Base-by-base conservation (phyloP, 2,888 invertebrate species). In the Dascillus cervinus region DNA sequence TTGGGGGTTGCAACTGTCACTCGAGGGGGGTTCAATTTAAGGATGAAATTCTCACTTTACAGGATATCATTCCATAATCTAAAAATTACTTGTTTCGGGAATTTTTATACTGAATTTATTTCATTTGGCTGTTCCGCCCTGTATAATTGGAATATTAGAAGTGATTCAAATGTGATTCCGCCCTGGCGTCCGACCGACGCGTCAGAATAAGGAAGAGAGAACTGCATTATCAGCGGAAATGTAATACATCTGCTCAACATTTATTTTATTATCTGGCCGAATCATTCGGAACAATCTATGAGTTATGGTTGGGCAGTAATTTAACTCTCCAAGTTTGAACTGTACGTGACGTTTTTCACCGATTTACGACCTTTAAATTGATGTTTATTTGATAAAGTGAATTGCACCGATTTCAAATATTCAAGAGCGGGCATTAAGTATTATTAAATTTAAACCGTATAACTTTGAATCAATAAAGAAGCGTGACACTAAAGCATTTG, bases 241-340 rank as follows among this genome's bases (percentile, higher is more conserved):
- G 35, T 39, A 39, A 39, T 39, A 39, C 39, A 39, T 39, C 39
- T 39, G 39, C 27, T 39, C 39, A 39, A 39, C 39, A 36, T 39
- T 39, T 39, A 39, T 39, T 39, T 36, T 39, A 39, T 39, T 39
- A 39, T 39, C 39, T 36, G 29, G 22, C 30, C 26, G 32, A 39
- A 39, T 39, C 39, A 32, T 36, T 35, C 29, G 35, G 39, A 36
- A 39, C 35, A 25, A 39, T 39, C 36, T 36, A 32, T 39, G 39
- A 36, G 29, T 32, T 39, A 36, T 36, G 31, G 22, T 15, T 11
- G n/a, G 22, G 17, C 31, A 39, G 29, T 32, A 29, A 35, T 26
- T 39, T 31, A 31, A 29, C 30, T 38, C 23, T 34, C 14, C 11
- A 26, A 30, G 26, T 17, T 24, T 23, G 13, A 24, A 9, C 13